Conservation (phyloP, 2,888 invertebrate species). For the Volucella inanis region DNA sequence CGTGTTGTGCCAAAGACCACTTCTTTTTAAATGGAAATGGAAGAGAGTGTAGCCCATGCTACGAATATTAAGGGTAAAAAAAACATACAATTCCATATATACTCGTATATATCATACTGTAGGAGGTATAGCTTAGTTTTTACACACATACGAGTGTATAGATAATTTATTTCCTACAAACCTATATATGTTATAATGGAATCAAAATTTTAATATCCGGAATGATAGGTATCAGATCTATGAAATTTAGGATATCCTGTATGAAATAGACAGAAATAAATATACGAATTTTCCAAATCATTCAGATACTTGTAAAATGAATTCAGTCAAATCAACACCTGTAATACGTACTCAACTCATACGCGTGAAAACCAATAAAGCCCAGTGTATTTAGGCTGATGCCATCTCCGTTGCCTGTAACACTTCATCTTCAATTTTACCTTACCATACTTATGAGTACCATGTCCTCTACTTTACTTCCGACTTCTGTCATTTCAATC, state of each 20-base stretch:
- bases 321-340: constrained; percentile 67
- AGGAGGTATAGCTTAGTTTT: no score
- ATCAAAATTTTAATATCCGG: constrained; percentile 62
- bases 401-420: constrained; percentile 23
- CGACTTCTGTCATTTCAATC: constrained; percentile 67
- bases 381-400: constrained; percentile 22
- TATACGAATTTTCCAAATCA: constrained; percentile 46
- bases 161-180: no score
- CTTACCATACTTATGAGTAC: constrained; percentile 9
- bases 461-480: constrained; percentile 57
- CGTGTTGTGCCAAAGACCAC: no score
- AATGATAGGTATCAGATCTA: constrained; percentile 49
- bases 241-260: constrained; percentile 35
- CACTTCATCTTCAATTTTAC: constrained; percentile 38
- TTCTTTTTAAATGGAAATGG: no score
- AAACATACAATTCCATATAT: no score
- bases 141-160: no score
- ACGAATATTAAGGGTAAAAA: no score
- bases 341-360: constrained; percentile 23
- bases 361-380: constrained; percentile 36
- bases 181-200: background rate
- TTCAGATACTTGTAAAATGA: constrained; percentile 50
- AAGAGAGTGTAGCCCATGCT: no score
- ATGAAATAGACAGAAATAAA: constrained; percentile 20
- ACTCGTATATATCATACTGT: no score